Conservation (phyloP, 2,113 vertebrate species). For the Seriola dumerili region DNA sequence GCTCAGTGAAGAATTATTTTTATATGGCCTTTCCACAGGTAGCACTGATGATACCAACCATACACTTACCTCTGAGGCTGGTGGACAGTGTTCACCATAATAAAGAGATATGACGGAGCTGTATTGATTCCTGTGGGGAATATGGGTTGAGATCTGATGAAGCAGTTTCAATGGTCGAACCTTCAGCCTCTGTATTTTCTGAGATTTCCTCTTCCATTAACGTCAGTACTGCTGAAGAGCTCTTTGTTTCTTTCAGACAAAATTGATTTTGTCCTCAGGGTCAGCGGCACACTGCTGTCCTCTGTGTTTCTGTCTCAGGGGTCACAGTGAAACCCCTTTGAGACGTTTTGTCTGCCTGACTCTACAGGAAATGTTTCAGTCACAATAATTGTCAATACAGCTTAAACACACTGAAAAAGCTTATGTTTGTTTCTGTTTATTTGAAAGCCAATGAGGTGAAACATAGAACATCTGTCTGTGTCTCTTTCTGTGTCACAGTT, state of each 20-base stretch:
- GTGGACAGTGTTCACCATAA: background rate
- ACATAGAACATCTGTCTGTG: background rate
- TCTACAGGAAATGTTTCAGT: background rate
- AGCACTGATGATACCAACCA: no score
- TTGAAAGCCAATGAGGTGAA: background rate
- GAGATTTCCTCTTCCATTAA: slow-evolving; percentile 55
- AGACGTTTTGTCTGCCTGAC: background rate
- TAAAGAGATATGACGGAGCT: slow-evolving; percentile 7
- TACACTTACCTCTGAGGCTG: background rate
- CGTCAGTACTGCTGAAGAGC: slow-evolving; percentile 42
- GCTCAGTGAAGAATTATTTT: background rate
- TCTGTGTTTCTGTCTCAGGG: slow-evolving; percentile 22
- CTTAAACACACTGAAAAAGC: background rate
- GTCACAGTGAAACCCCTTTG: slow-evolving; percentile 17
- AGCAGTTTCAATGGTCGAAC: background rate
- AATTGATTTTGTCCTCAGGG: slow-evolving; percentile 1
- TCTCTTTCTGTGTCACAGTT: no score
- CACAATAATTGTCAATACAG: background rate
- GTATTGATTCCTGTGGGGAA: slow-evolving; percentile 21
- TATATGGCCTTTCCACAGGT: background rate
- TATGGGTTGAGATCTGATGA: slow-evolving; percentile 34
- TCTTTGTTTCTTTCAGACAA: slow-evolving; percentile 52
- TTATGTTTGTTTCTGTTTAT: background rate
- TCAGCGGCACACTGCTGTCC: slow-evolving; percentile 10
- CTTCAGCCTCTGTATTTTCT: slow-evolving; percentile 44